Conservation (phyloP, 2,888 invertebrate genomes). For the Leptinotarsa haldemani region DNA sequence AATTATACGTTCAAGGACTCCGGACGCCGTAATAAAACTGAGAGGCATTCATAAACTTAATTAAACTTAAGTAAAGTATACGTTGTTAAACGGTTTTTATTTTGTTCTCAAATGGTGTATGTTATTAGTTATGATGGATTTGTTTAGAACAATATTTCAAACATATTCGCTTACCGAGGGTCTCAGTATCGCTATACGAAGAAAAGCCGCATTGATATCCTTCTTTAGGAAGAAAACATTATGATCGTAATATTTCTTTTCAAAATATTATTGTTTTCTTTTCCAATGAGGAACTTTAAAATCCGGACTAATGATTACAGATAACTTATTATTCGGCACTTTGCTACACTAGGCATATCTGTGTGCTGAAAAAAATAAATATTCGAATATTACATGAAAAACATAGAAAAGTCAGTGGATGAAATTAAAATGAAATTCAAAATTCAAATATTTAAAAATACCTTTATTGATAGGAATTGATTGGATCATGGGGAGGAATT, state of each 20-base stretch:
- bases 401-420: no score
- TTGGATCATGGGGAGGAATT: no score
- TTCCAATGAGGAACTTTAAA: no score
- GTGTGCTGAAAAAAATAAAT: no score
- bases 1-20: slow-evolving; percentile 50
- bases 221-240: background rate
- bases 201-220: background rate
- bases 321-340: no score
- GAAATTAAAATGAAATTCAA: no score
- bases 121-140: background rate
- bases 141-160: background rate
- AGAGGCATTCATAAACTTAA: slow-evolving; percentile 49
- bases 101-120: background rate
- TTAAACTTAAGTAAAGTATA: slow-evolving; percentile 46
- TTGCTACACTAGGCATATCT: no score
- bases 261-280: no score
- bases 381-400: no score
- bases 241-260: background rate
- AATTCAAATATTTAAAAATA: no score
- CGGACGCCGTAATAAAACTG: slow-evolving; percentile 48
- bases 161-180: background rate
- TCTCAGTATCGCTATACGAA: background rate
- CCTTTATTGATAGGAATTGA: no score
- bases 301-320: no score
- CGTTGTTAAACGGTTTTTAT: slow-evolving; percentile 38